phyloP scores from a whole-genome alignment of 2,113 vertebrate species.

The Heteronetta atricapilla region DNA sequence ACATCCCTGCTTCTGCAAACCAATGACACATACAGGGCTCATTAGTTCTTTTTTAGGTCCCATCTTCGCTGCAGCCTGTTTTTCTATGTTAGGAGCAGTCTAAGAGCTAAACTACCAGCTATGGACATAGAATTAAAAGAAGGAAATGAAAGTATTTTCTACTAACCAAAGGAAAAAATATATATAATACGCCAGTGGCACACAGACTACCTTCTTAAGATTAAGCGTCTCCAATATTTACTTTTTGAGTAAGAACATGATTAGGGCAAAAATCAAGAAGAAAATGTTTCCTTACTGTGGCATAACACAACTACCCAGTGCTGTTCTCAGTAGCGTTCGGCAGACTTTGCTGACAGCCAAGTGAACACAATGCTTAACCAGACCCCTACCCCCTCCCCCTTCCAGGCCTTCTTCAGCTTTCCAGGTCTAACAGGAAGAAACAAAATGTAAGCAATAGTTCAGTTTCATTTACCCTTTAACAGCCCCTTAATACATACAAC shows the following conservation, averaged over 20 bases:
- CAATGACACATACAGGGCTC: neutral
- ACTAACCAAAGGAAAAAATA: neutral
- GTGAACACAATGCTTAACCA: neutral
- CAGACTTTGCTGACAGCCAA: neutral
- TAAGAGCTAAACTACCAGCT: neutral
- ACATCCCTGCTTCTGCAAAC: neutral
- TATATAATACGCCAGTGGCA: neutral
- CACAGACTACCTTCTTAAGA: neutral
- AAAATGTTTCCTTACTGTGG: no score
- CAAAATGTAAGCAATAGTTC: rapidly evolving
- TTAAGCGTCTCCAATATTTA: neutral
- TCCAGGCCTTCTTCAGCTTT: neutral
- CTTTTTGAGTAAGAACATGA: neutral
- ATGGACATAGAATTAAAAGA: neutral
- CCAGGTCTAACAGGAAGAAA: neutral
- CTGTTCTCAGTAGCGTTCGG: neutral
- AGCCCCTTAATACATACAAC: neutral
- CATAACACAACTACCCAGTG: neutral
- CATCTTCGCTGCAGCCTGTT: neutral
- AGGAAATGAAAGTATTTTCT: neutral
- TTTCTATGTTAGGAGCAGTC: neutral
- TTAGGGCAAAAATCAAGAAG: neutral
- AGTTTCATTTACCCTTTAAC: rapidly evolving
- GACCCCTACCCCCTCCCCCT: neutral
- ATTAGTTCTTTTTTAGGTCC: neutral